Base-by-base conservation (phyloP, 2,888 invertebrate species). In the Sphecodes monilicornis region DNA sequence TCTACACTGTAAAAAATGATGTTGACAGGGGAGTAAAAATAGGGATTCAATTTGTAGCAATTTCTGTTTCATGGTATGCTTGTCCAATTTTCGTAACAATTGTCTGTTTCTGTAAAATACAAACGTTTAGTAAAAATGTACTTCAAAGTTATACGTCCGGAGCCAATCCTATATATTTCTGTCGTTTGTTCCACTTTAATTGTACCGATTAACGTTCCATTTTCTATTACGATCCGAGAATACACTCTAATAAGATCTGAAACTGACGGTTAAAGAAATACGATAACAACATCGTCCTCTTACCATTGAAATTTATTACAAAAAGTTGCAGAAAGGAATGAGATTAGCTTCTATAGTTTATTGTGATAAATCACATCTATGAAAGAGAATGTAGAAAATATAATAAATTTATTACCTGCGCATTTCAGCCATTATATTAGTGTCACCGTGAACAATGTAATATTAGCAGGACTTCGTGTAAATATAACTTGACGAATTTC, bases 401-500 rank as follows among this genome's bases (percentile, higher is more conserved):
- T n/a, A 46, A 36, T 54, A 8, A 46, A 46, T 72, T 71, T 3
- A 26, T 72, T 80, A 50, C 16, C 60, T 43, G n/a, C 29, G n/a
- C 39, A 32, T 69, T 80, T 54, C 29, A 54, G 71, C 69, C 68
- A n/a, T 82, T 16, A 26, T 29, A 11, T 41, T 50, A 70, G 16
- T 29, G n/a, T 76, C 46, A 18, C 26, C 41, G 3, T 22, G n/a
- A n/a, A 41, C 64, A 11, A 16, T 22, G 32, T 32, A 39, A 18
- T 32, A 39, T 70, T 22, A 46, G 43, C 66, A 74, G 69, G 26
- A 43, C 18, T 18, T 66, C 46, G 50, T 70, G 8, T 54, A 75
- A 76, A 29, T 73, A 69, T 60, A 76, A 32, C 32, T 70, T 69
- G 43, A 69, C 13, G 36, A 74, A 72, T 26, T 72, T 80, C 74